phyloP scores from a whole-genome alignment of 2,797 vertebrate genomes.

The Sebastes kiyomatsui region DNA sequence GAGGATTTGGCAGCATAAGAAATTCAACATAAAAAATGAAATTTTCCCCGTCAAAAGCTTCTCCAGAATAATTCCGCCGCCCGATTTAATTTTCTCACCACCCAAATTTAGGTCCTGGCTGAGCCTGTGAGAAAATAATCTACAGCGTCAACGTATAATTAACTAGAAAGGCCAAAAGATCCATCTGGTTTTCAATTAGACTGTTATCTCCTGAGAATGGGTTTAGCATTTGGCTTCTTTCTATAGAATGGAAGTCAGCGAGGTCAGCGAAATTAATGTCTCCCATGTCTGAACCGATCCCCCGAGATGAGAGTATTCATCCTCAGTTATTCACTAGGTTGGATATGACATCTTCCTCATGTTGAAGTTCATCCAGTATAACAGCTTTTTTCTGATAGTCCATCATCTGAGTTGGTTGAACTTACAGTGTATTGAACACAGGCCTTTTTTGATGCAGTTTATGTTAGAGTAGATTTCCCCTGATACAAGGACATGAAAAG shows the following conservation, averaged over 20 bases:
- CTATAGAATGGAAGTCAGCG: slow-evolving; percentile 32
- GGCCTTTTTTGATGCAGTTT: neutral
- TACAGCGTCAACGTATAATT: slow-evolving; percentile 58
- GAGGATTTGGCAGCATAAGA: slow-evolving; percentile 8
- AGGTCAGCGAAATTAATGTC: slow-evolving; percentile 59
- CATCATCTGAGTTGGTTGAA: neutral
- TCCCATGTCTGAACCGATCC: slow-evolving; percentile 44
- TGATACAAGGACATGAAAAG: neutral
- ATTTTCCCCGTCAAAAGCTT: slow-evolving; percentile 19
- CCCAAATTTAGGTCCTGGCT: slow-evolving; percentile 13
- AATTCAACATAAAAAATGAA: slow-evolving; percentile 18
- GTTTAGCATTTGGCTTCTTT: slow-evolving; percentile 33
- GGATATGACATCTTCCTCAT: slow-evolving; percentile 32
- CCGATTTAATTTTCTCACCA: slow-evolving; percentile 39
- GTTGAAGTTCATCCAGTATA: neutral
- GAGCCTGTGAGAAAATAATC: slow-evolving; percentile 45
- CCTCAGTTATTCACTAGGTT: slow-evolving; percentile 9
- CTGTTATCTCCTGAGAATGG: slow-evolving; percentile 49
- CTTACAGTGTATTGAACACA: neutral
- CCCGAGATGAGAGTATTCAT: slow-evolving; percentile 1
- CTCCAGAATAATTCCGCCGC: slow-evolving; percentile 3
- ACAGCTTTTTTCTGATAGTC: neutral
- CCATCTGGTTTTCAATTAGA: slow-evolving; percentile 66
- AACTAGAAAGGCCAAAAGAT: slow-evolving; percentile 63
- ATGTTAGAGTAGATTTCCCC: neutral